Percentiles rank a stretch among this genome's conserved stretches.
Conservation (phyloP, 2,113 vertebrate species). For the Poicephalus meyeri region DNA sequence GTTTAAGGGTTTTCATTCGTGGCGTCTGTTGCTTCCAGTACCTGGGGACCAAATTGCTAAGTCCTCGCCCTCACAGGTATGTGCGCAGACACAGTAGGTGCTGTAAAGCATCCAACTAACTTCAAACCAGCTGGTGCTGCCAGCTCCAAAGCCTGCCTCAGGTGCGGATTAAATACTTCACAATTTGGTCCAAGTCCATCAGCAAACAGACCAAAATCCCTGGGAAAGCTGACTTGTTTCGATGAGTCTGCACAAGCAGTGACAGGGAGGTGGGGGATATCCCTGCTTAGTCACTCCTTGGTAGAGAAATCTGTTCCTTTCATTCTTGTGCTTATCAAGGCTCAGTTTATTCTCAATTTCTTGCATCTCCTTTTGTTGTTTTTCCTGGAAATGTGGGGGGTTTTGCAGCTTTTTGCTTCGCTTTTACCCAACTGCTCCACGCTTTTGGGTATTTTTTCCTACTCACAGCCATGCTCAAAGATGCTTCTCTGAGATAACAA, state of each 20-base stretch:
- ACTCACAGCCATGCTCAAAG: neutral
- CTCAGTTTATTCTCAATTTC: neutral
- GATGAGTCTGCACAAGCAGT: neutral
- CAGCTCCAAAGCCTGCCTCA: neutral
- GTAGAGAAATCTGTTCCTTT: neutral
- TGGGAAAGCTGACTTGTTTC: neutral
- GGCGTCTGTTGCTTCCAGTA: neutral
- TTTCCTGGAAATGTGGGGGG: neutral
- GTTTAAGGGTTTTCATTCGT: neutral
- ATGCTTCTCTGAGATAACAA: neutral
- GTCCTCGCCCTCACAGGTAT: neutral
- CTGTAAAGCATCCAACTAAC: rapidly evolving
- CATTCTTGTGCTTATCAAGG: neutral
- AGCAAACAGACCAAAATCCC: neutral
- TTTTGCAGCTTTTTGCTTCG: neutral
- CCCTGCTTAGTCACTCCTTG: neutral
- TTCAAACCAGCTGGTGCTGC: neutral
- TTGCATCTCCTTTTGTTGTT: neutral
- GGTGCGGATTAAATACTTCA: neutral
- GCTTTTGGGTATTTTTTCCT: neutral
- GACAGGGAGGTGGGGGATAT: neutral
- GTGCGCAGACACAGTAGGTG: rapidly evolving
- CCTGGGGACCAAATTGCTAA: neutral
- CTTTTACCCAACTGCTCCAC: neutral
- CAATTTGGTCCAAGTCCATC: neutral